Evolutionary conservation across 2,797 vertebrate species (phyloP).

Genomic region (Chelmon rostratus): DNA sequence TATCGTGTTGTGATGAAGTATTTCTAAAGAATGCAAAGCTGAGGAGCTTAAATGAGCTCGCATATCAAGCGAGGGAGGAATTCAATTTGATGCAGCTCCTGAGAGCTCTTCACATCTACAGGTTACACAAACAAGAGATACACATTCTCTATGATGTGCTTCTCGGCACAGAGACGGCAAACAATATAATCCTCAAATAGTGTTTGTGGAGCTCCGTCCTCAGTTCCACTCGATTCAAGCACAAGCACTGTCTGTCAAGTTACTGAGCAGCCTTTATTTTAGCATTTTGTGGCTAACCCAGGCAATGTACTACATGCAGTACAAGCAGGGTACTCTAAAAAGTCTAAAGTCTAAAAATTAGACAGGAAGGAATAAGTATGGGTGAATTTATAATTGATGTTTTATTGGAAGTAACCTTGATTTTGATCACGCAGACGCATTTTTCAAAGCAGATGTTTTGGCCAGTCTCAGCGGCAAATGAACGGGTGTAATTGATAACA

Average conservation of each 20-base stretch:
- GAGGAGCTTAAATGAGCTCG: constrained; percentile 51
- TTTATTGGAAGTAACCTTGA: neutral
- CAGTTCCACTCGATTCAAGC: constrained; percentile 28
- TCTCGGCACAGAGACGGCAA: constrained; percentile 40
- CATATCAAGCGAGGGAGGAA: constrained; percentile 4
- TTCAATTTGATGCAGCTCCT: constrained; percentile 46
- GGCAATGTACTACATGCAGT: neutral
- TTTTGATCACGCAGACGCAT: neutral
- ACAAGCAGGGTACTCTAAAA: neutral
- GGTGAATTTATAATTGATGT: neutral
- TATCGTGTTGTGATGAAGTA: constrained; percentile 22
- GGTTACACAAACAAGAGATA: constrained; percentile 60
- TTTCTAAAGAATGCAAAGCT: constrained; percentile 47
- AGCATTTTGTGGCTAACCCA: neutral
- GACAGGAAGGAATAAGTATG: neutral
- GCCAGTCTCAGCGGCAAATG: neutral
- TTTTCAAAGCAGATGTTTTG: constrained; percentile 3
- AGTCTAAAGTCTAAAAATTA: no score
- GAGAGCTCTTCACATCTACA: constrained; percentile 64
- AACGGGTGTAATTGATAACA: neutral
- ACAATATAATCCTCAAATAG: constrained; percentile 49
- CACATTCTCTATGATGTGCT: constrained; percentile 41
- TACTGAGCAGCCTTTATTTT: neutral
- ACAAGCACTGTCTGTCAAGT: constrained; percentile 5
- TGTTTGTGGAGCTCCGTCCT: constrained; percentile 39